Conservation (phyloP, 1,140 invertebrate species). For the Chironomus tepperi region DNA sequence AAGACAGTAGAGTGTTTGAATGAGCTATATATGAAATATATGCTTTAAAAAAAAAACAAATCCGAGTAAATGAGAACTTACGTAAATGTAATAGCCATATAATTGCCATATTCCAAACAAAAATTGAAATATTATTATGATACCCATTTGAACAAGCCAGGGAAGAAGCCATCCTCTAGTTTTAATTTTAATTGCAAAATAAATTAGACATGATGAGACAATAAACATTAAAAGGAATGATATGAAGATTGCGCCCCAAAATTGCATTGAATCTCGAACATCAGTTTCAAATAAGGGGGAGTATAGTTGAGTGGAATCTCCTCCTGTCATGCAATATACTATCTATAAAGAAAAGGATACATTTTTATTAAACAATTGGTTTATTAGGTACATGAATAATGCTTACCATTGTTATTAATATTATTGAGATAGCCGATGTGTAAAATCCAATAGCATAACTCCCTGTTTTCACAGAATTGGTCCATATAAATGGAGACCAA, state of each 20-base stretch:
- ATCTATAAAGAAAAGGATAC: constrained; percentile 37
- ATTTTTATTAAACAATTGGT: too few species aligned
- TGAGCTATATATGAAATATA: constrained; percentile 51
- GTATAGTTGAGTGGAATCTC: constrained; percentile 78
- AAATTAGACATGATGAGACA: constrained; percentile 51
- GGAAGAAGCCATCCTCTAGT: constrained; percentile 67
- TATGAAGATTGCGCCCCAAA: constrained; percentile 62
- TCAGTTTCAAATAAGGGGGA: constrained; percentile 82
- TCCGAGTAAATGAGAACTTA: constrained; percentile 44
- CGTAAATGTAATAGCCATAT: constrained; percentile 82
- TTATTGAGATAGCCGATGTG: constrained; percentile 58
- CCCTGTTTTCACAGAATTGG: constrained; percentile 63
- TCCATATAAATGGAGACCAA: constrained; percentile 82
- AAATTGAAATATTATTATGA: constrained; percentile 65
- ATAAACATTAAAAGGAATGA: constrained; percentile 62
- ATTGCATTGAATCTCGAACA: constrained; percentile 61
- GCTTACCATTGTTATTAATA: constrained; percentile 61
- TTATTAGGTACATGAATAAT: too few species aligned
- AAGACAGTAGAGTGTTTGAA: constrained; percentile 63
- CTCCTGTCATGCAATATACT: constrained; percentile 65
- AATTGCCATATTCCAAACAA: constrained; percentile 74
- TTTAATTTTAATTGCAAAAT: constrained; percentile 42
- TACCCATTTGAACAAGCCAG: constrained; percentile 62
- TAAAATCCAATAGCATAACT: constrained; percentile 69
- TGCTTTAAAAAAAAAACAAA: constrained; percentile 25